phyloP scores from a whole-genome alignment of 2,888 invertebrate species.

The Lepidochitona cinerea region DNA sequence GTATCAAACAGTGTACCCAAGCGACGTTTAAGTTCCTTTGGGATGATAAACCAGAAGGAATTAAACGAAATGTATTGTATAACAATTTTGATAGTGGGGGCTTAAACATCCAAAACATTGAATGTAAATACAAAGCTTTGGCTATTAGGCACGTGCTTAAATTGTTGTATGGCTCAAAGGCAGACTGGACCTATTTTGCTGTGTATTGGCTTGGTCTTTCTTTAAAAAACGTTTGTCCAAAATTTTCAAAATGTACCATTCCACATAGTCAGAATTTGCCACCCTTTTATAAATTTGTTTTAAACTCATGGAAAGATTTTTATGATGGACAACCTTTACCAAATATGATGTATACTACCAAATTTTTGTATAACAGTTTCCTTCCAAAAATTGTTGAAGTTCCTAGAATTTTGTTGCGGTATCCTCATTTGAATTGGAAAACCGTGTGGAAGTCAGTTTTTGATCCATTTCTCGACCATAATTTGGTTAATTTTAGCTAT shows the following conservation, averaged over 20 bases:
- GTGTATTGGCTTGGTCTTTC: background rate
- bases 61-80: background rate
- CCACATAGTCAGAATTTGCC: background rate
- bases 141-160: background rate
- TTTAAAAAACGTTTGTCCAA: background rate
- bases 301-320: background rate
- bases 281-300: background rate
- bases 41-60: background rate
- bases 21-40: background rate
- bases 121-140: background rate
- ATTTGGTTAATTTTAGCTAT: background rate
- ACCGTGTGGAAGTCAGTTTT: background rate
- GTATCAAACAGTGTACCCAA: background rate
- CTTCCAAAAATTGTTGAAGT: background rate
- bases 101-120: background rate
- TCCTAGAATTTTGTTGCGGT: background rate
- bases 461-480: background rate
- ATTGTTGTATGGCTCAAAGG: background rate
- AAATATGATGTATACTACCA: background rate
- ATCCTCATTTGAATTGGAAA: background rate
- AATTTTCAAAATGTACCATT: background rate
- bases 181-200: slow-evolving; percentile 4
- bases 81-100: background rate
- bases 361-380: background rate
- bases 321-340: background rate